Evolutionary conservation across 2,888 invertebrate species (phyloP).

Genomic region (Caenorhabditis sp.): DNA sequence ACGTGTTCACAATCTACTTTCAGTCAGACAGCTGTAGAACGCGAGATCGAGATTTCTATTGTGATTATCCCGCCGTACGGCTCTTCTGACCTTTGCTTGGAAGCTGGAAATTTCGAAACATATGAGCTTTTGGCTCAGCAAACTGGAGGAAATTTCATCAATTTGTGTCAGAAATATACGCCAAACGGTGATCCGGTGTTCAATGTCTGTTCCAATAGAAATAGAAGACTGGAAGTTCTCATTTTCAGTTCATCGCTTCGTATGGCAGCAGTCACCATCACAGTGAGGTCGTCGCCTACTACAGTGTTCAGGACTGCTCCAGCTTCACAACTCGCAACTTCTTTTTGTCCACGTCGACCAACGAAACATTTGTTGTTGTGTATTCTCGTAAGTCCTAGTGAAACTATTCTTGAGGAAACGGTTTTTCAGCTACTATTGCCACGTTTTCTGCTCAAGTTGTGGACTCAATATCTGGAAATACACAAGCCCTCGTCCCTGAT

Average conservation of each 20-base stretch:
- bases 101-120: slow-evolving; percentile 17
- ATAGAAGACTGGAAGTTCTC: no score
- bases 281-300: slow-evolving; percentile 60
- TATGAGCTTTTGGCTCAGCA: slow-evolving; percentile 56
- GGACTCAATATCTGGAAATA: not conserved
- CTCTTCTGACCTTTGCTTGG: slow-evolving; percentile 39
- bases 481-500: slow-evolving; percentile 37
- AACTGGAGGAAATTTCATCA: slow-evolving; percentile 68
- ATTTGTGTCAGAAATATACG: slow-evolving; percentile 60
- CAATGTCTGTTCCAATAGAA: no score
- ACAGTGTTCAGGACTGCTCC: slow-evolving; percentile 31
- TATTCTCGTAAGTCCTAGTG: slow-evolving; percentile 39
- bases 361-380: slow-evolving; percentile 39
- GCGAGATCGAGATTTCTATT: slow-evolving; percentile 67
- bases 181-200: slow-evolving; percentile 57
- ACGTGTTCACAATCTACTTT: not conserved
- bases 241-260: slow-evolving; percentile 60
- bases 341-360: slow-evolving; percentile 29
- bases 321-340: slow-evolving; percentile 22
- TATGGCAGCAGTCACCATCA: slow-evolving; percentile 70
- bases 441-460: slow-evolving; percentile 30
- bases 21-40: slow-evolving; percentile 48
- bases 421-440: slow-evolving; percentile 49
- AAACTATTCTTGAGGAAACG: not conserved
- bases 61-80: slow-evolving; percentile 65